Evolutionary conservation across 2,113 vertebrate species (phyloP).

Genomic region (Raphicerus campestris): DNA sequence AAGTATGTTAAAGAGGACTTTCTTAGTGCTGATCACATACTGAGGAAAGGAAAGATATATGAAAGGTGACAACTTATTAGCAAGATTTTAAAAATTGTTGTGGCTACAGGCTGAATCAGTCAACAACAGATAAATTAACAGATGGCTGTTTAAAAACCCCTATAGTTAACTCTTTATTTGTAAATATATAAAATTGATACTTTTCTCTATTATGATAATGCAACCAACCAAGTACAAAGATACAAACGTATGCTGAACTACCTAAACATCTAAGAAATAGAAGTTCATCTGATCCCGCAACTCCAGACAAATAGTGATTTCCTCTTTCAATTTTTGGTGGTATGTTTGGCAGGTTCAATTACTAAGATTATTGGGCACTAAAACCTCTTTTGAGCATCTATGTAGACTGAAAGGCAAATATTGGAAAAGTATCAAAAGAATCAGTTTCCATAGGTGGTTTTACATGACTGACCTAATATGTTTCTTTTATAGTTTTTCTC

Average conservation of each 20-base stretch:
- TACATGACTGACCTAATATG: background rate
- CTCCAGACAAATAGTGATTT: background rate
- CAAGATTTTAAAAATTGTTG: slow-evolving; percentile 14
- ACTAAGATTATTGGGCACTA: background rate
- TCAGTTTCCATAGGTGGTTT: background rate
- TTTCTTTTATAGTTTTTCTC: slow-evolving; percentile 11
- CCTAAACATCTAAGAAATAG: background rate
- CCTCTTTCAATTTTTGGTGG: background rate
- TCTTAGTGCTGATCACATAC: background rate
- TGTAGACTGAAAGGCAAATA: background rate
- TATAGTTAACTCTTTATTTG: background rate
- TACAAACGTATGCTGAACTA: background rate
- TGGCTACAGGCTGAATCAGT: background rate
- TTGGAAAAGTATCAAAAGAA: background rate
- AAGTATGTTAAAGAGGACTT: background rate
- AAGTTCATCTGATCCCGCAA: background rate
- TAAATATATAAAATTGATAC: background rate
- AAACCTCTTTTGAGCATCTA: background rate
- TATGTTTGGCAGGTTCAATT: background rate
- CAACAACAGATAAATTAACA: background rate
- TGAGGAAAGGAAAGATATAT: background rate
- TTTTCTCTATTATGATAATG: background rate
- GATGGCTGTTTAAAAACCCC: background rate
- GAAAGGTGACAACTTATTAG: background rate
- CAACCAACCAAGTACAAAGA: slow-evolving; percentile 1